Evolutionary conservation across 1,140 invertebrate genomes (phyloP).

Genomic region (Mylabris phalerata): DNA sequence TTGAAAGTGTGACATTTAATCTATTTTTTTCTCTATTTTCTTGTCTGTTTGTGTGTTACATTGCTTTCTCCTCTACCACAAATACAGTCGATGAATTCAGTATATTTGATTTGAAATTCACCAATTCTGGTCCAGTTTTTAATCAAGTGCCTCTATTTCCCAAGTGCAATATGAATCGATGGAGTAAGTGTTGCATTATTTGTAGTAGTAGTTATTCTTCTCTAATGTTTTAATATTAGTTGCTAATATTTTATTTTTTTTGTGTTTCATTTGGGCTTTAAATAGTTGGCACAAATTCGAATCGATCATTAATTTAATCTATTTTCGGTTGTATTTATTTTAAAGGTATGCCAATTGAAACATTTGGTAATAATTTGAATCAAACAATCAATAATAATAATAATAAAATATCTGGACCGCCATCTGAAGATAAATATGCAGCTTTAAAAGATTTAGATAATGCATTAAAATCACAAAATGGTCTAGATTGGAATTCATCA

Average conservation of each 20-base stretch:
- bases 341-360: constrained; percentile 29
- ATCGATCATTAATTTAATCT: no score
- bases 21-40: no score
- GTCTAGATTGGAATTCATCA: constrained; percentile 33
- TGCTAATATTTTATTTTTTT: no score
- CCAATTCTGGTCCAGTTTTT: constrained; percentile 32
- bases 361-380: constrained; percentile 2
- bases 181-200: constrained; percentile 26
- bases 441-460: constrained; percentile 73
- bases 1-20: constrained; percentile 5
- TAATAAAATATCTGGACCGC: constrained; percentile 9
- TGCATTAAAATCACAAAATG: constrained; percentile 34
- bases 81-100: constrained; percentile 31
- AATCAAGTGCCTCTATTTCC: constrained; percentile 40
- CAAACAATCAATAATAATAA: background rate
- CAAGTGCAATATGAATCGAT: constrained; percentile 34
- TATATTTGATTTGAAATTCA: constrained; percentile 40
- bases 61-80: constrained; percentile 4
- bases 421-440: constrained; percentile 66
- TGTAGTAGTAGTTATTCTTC: background rate
- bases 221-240: background rate
- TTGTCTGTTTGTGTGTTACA: background rate
- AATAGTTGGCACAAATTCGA: background rate
- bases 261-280: background rate
- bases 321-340: background rate